These are phyloP conservation scores for Apamea monoglypha DNA, from an alignment of 2,888 invertebrate genomes.

Conservation along the genomic window DNA sequence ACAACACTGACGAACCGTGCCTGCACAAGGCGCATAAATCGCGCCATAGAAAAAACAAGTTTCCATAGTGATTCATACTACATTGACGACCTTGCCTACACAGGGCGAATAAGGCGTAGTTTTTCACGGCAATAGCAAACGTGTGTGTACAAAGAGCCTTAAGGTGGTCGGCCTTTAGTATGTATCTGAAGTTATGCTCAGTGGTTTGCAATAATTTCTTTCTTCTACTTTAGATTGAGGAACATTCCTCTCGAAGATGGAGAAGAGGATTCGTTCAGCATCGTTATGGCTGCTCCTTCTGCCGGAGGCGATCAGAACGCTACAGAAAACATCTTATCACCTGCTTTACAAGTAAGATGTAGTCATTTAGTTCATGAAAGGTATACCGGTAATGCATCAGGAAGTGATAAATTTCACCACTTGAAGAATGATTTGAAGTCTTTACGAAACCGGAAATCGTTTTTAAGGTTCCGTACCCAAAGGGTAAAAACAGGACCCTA, in stretches of 20 bases:
- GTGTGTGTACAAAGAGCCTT: neutral
- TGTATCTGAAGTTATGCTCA: neutral
- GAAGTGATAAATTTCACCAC: neutral
- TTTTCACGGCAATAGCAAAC: too few relatives aligned
- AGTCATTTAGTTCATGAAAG: neutral
- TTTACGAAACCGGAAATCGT: neutral
- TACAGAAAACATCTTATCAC: slow-evolving; percentile 95
- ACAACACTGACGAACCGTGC: too few relatives aligned
- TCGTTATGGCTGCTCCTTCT: slow-evolving; percentile 90
- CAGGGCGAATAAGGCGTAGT: too few relatives aligned
- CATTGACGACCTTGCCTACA: too few relatives aligned
- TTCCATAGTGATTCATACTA: too few relatives aligned
- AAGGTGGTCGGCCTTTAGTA: neutral
- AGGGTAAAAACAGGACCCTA: too few relatives aligned
- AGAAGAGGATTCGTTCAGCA: slow-evolving; percentile 94
- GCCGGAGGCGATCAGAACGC: slow-evolving; percentile 91
- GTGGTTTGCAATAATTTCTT: neutral
- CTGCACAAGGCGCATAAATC: too few relatives aligned
- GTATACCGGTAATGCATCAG: neutral
- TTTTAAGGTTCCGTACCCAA: too few relatives aligned
- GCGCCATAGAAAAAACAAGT: too few relatives aligned
- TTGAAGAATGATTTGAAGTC: neutral
- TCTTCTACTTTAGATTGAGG: slow-evolving; percentile 90
- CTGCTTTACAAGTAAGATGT: slow-evolving; percentile 92
- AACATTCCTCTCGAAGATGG: slow-evolving; percentile 97